Evolutionary conservation across 1,140 invertebrate genomes (phyloP), one percentile per base, ranked within the genome.

Genomic region (Rhopalosiphum maidis): DNA sequence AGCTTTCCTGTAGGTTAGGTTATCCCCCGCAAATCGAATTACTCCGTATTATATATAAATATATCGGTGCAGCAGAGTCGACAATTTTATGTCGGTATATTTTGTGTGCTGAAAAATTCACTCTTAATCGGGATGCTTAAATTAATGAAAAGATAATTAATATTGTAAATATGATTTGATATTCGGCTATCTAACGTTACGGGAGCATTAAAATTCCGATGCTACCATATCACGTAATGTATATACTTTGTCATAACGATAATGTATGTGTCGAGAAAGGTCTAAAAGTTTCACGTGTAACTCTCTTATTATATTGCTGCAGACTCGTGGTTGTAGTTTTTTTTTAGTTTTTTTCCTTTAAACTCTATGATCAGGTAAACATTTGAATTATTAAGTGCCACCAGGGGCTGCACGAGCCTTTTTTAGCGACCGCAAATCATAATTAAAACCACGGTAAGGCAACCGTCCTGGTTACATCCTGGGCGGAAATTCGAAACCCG

Each of bases 301-400:
- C 60, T 6, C 60, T 77, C 30, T 77, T 35, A 77, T 77, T 77
- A n/a, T n/a, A 68, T 11, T 85, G 37, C 21, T 23, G 46, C 86
- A 30, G 18, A 88, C n/a, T 22, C 9, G 43, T 41, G 5, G 8
- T 35, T 5, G 46, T 82, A 48, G 68, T 82, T 91, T 91, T 91
- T 43, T 1, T 68, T 91, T 55, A 68, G 60, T 41, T 15, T 68
- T 68, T 35, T 68, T 91, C n/a, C n/a, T 89, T 77, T 46, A 22
- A 35, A 48, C 41, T 68, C 55, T 25, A 35, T 18, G 68, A 82
- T 48, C 60, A 22, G 60, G 68, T 92, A 22, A 92, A 51, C 60
- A 91, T 51, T 37, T 92, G 46, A 92, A 92, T 92, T 92, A 92
- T 92, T 92, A 82, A 92, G 37, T 55, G 68, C 46, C n/a, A 48